Conservation (phyloP, 2,888 invertebrate species). For the Chrysolina haemoptera region DNA sequence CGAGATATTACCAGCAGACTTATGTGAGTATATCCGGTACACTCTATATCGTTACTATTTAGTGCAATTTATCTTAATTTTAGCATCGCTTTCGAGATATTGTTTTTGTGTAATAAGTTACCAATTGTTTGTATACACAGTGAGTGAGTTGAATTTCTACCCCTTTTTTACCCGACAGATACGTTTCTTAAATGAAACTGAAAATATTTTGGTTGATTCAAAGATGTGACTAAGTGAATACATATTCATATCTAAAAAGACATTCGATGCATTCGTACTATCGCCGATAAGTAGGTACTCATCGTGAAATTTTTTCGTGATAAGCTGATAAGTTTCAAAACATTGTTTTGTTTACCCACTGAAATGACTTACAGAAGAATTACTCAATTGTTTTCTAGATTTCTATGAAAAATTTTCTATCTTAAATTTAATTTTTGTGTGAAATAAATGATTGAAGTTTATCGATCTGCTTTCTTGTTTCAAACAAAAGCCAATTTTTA, state of each 20-base stretch:
- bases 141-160: constrained; percentile 30
- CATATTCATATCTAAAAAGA: constrained; percentile 32
- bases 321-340: constrained; percentile 26
- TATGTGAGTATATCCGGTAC: constrained; percentile 22
- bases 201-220: constrained; percentile 1
- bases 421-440: no score
- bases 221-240: constrained; percentile 27
- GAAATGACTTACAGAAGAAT: background rate
- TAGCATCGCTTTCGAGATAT: constrained; percentile 42
- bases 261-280: constrained; percentile 28
- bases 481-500: no score
- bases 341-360: background rate
- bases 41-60: constrained; percentile 47
- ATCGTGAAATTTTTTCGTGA: constrained; percentile 18
- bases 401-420: background rate
- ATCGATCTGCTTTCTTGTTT: no score
- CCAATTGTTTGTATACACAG: constrained; percentile 48
- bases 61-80: constrained; percentile 53
- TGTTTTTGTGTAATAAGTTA: constrained; percentile 51
- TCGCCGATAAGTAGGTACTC: constrained; percentile 22
- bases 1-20: background rate
- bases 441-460: no score
- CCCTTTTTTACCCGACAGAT: constrained; percentile 10
- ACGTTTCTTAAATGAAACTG: background rate
- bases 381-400: background rate